These are phyloP conservation scores for Limanda limanda DNA, from an alignment of 2,113 vertebrate species.

Conservation along the genomic window DNA sequence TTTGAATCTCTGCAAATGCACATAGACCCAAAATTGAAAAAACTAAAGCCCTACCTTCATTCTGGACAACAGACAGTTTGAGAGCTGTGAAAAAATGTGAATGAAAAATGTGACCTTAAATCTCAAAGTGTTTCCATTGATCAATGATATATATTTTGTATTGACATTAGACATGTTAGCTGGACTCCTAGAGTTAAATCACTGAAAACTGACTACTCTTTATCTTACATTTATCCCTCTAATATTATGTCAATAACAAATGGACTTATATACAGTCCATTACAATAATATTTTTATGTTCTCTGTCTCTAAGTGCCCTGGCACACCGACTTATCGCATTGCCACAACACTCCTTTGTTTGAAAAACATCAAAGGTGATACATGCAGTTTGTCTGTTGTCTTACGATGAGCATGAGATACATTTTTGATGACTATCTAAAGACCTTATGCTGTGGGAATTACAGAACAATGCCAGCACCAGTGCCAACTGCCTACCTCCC, in stretches of 20 bases:
- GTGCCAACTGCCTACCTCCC: neutral
- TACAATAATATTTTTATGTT: constrained; percentile 1
- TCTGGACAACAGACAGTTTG: neutral
- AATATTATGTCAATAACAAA: neutral
- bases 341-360: too few relatives aligned
- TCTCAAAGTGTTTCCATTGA: neutral
- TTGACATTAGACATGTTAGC: neutral
- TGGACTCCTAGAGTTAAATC: neutral
- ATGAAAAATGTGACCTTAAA: neutral
- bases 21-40: neutral
- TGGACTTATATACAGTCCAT: constrained; percentile 5
- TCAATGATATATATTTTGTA: constrained; percentile 3
- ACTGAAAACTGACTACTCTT: neutral
- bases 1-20: neutral
- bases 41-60: neutral
- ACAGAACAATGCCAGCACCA: neutral
- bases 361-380: neutral
- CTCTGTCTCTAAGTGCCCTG: neutral
- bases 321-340: constrained; percentile 3
- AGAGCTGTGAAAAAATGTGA: neutral
- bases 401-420: neutral
- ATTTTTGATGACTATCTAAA: neutral
- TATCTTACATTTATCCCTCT: neutral
- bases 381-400: neutral
- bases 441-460: neutral